Base-by-base conservation (phyloP, 2,113 vertebrate species). In the Sterna hirundo region DNA sequence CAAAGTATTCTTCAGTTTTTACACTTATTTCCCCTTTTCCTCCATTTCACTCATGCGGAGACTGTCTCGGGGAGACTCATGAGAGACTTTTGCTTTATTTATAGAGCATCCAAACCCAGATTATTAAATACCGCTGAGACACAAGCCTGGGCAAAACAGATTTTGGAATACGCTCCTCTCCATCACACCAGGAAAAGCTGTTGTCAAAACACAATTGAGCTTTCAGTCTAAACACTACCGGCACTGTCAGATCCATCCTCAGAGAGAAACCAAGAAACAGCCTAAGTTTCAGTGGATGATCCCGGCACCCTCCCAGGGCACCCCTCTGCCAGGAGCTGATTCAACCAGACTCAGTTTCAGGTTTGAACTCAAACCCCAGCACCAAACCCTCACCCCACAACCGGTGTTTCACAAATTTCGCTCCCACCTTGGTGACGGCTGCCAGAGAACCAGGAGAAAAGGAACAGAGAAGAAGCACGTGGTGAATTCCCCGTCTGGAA, bases 161-260 rank as follows among this genome's bases (percentile, higher is more conserved):
- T 94, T 88, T 87, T 42, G 77, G 86, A 61, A 79, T 36, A 51
- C 10, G 22, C 2, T 81, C 22, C 77, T 84, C 69, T 94, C 69
- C 3, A 5, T 84, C 77, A 32, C 70, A 66, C 60, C n/a, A 81
- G 57, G 51, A 79, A 90, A 78, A 83, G 55, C 47, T 90, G 52
- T 83, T 95, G 88, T 94, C 85, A 95, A 92, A 95, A 92, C 66
- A 95, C 74, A 75, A 84, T 7, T 38, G 82, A 85, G 74, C 47
- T 79, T 85, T 79, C 79, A 88, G 82, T 88, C 75, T 93, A 55
- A 95, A 85, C 52, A 86, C 54, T 61, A 60, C 27, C 0, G 0
- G 52, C 38, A n/a, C 52, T 40, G 58, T 60, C 82, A 87, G 82
- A 91, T 85, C 57, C 72, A 27, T 44, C 78, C 71, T 68, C 54